A percentile compares a stretch with the other conserved stretches of the same genome.
phyloP scores from a whole-genome alignment of 2,888 invertebrate genomes.

The Brenthis ino region DNA sequence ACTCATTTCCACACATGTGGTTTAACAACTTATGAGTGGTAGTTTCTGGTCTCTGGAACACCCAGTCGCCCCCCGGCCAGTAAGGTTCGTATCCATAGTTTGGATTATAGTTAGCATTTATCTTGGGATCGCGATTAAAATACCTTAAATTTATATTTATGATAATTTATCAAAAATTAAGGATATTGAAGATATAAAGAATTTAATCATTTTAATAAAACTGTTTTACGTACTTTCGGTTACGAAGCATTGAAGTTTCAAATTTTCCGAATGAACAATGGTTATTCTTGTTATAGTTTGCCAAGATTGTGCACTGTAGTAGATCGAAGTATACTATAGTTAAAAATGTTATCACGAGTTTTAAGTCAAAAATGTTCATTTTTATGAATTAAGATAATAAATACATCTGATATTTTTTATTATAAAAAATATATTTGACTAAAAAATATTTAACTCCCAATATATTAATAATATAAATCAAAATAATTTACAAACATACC shows the following conservation, averaged over 20 bases:
- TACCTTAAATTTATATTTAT: too few species aligned
- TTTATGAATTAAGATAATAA: too few species aligned
- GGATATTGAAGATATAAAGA: too few species aligned
- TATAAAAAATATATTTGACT: too few species aligned
- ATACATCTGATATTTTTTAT: too few species aligned
- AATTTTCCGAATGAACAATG: not conserved
- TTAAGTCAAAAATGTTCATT: too few species aligned
- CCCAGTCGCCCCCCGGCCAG: slow-evolving; percentile 49
- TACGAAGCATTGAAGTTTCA: not conserved
- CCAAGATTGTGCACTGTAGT: not conserved
- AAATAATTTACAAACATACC: too few species aligned
- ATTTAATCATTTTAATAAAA: too few species aligned
- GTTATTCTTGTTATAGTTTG: not conserved
- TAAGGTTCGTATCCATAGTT: slow-evolving; percentile 49
- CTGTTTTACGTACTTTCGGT: not conserved
- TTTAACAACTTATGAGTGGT: slow-evolving; percentile 25
- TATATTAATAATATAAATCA: too few species aligned
- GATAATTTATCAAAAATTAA: too few species aligned
- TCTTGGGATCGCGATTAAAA: slow-evolving; percentile 1
- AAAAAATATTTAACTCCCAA: too few species aligned
- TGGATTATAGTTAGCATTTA: slow-evolving; percentile 40
- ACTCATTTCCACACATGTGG: slow-evolving; percentile 24
- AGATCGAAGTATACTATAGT: not conserved
- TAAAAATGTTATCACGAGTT: not conserved
- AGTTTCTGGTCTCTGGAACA: slow-evolving; percentile 34